These are phyloP conservation scores for Champsocephalus esox DNA, from an alignment of 2,797 vertebrate genomes.

Conservation along the genomic window DNA sequence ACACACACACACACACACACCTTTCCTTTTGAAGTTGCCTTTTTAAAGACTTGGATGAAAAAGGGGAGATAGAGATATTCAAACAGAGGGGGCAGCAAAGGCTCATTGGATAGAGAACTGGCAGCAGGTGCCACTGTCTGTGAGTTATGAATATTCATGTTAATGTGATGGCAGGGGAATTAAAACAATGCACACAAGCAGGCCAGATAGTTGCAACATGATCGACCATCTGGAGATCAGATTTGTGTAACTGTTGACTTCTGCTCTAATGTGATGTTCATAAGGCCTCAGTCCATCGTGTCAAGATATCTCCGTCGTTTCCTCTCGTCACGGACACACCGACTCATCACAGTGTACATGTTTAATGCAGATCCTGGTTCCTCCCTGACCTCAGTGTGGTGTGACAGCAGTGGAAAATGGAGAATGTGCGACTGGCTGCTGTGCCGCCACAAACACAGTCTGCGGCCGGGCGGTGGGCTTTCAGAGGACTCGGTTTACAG, in stretches of 20 bases:
- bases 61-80: conserved; percentile 11
- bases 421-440: conserved; percentile 34
- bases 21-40: conserved; percentile 37
- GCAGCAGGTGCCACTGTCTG: conserved; percentile 53
- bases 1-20: no score
- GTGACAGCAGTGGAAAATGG: conserved; percentile 41
- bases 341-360: conserved; percentile 15
- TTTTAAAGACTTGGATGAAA: conserved; percentile 27
- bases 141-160: conserved; percentile 66
- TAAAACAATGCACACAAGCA: conserved; percentile 59
- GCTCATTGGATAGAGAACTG: conserved; percentile 50
- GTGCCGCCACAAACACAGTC: conserved; percentile 22
- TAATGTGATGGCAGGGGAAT: conserved; percentile 69
- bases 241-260: conserved; percentile 16
- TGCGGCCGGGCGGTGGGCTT: conserved; percentile 30
- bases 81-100: conserved; percentile 14
- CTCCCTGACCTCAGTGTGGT: conserved; percentile 39
- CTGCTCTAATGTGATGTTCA: conserved; percentile 2
- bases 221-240: conserved; percentile 31
- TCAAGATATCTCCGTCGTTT: conserved; percentile 11
- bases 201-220: conserved; percentile 23
- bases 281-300: conserved; percentile 25
- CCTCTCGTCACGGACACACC: background rate
- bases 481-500: conserved; percentile 19
- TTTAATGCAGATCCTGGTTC: conserved; percentile 22